A percentile compares a stretch with the other conserved stretches of the same genome.
These are phyloP conservation scores for Galagoides demidoff DNA, from an alignment of 2,797 vertebrate genomes.

Conservation along the genomic window DNA sequence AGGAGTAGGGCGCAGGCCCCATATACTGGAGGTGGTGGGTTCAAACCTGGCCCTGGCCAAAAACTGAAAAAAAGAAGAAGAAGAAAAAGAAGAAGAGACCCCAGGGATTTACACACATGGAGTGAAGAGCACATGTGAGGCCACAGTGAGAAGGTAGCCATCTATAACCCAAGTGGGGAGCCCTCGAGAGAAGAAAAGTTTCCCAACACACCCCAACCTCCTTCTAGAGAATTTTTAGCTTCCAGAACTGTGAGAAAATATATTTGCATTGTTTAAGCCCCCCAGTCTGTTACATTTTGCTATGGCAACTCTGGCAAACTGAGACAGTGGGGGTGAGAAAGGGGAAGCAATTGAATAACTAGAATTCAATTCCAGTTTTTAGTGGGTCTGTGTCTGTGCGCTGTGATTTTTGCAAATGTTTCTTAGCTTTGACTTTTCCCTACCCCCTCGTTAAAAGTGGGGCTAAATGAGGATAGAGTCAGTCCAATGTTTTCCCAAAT, in stretches of 20 bases:
- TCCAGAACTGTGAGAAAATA: neutral
- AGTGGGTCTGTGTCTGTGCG: neutral
- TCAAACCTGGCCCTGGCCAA: too few species aligned
- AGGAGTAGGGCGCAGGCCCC: too few species aligned
- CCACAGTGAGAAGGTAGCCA: neutral
- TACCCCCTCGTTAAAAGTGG: neutral
- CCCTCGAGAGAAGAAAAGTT: neutral
- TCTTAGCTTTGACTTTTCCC: neutral
- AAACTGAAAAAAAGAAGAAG: too few species aligned
- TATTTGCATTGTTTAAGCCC: neutral
- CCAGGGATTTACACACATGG: too few species aligned
- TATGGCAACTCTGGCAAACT: neutral
- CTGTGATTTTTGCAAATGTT: neutral
- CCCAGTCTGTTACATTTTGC: neutral
- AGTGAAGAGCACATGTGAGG: neutral
- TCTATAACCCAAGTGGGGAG: neutral
- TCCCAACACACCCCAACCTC: neutral
- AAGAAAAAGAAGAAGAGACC: neutral
- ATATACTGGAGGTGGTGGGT: too few species aligned
- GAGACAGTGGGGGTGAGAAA: neutral
- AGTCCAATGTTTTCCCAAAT: neutral
- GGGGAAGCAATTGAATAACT: neutral
- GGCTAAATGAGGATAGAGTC: neutral
- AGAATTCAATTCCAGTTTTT: neutral
- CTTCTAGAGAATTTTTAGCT: neutral